Evolutionary conservation across 2,797 vertebrate genomes (phyloP), one percentile per base, ranked within the genome.

Genomic region (Crax fasciolata): DNA sequence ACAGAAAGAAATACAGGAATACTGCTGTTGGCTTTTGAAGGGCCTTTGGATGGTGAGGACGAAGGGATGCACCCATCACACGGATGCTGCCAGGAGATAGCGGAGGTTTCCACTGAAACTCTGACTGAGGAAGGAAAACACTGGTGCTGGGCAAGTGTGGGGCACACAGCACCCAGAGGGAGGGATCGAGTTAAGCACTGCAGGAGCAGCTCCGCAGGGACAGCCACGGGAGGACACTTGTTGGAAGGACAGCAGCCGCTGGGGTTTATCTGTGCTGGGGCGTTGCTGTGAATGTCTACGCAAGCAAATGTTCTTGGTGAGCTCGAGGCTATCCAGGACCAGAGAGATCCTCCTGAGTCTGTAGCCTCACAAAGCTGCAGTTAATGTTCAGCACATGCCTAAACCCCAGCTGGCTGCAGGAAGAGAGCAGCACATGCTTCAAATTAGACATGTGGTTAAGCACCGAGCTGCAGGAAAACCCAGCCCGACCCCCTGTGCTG

Each of bases 221-320:
- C 15, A 78, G 38, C 20, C 27, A 19, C 1, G 1, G 17, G 41
- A 87, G 12, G 77, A 19, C 15, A 6, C 43, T 59, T 62, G 18
- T 43, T 78, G 54, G 43, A 78, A 78, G 59, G 62, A 30, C 76
- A 81, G 28, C 9, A 7, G 30, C 11, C 25, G 43, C 44, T 43
- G 15, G 11, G 49, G 16, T 23, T 90, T 52, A 35, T 59, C 63
- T 79, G 43, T n/a, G 14, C 63, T 18, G 63, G 51, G 39, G 17
- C 25, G 43, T 55, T 30, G 35, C 72, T 77, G 52, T 20, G 44
- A 58, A 32, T 7, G 41, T 32, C 66, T 54, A 30, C 4, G 32
- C 65, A 77, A 83, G 48, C 23, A 30, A 75, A 67, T 17, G 41
- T 49, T 85, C 54, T 68, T 85, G 91, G 87, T 57, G 93, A 65